These are phyloP conservation scores for Nymphalis c-album DNA, from an alignment of 2,888 invertebrate species.

Conservation along the genomic window DNA sequence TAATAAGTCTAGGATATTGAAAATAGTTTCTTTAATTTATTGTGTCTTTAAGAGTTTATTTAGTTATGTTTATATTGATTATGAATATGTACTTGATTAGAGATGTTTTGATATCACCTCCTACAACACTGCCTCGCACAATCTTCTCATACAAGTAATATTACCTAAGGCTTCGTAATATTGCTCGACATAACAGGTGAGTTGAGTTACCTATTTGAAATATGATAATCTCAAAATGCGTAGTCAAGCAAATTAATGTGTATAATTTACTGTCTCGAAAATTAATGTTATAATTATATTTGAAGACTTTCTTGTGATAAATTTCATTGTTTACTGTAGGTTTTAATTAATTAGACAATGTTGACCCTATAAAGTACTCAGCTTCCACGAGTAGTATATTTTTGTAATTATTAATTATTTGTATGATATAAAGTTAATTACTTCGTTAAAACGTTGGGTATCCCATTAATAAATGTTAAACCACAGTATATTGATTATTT, in stretches of 20 bases:
- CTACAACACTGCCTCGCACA: neutral
- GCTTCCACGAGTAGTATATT: neutral
- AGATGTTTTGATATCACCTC: too few relatives aligned
- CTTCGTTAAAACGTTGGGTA: neutral
- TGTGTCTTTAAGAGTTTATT: too few relatives aligned
- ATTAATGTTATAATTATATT: neutral
- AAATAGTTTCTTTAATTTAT: too few relatives aligned
- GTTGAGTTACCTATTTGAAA: neutral
- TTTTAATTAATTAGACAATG: neutral
- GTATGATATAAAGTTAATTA: slow-evolving; percentile 6
- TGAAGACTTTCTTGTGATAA: neutral
- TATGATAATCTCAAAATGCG: neutral
- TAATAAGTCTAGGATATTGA: too few relatives aligned
- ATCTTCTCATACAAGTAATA: neutral
- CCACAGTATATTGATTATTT: slow-evolving; percentile 2
- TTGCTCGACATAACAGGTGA: neutral
- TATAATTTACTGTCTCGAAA: neutral
- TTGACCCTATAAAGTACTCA: neutral
- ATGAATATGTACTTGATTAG: too few relatives aligned
- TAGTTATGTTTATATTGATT: too few relatives aligned
- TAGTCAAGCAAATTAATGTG: slow-evolving; percentile 1
- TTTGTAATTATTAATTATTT: neutral
- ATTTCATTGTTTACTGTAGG: neutral
- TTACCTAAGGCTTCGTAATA: slow-evolving; percentile 1
- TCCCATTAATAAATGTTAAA: slow-evolving; percentile 5